Evolutionary conservation across 2,888 invertebrate species (phyloP), one percentile per base, ranked within the genome.

Genomic region (Sarcophaga variegata): DNA sequence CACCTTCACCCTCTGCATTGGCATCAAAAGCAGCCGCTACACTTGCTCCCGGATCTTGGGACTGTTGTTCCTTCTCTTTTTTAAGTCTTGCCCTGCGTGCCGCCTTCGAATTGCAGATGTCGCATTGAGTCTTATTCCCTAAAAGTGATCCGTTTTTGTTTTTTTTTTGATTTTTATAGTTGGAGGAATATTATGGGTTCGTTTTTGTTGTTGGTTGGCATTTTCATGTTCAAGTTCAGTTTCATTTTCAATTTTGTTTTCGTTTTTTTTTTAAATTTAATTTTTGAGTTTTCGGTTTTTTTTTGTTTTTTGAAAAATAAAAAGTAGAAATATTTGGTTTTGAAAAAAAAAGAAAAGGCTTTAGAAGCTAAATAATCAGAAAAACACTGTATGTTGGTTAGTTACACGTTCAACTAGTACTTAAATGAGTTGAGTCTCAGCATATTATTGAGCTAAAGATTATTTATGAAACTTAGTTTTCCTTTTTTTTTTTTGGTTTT

Each of bases 51-150:
- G 91, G 90, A 59, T 92, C 93, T 86, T 93, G 94, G 91, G 92
- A 94, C 90, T 94, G 95, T 86, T 93, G 93, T 88, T 94, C 94
- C 85, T 94, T 94, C 93, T 95, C 94, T 93, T 96, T 95, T 95
- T 96, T 96, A 93, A 95, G 93, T 88, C 95, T 94, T 90, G 95
- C 94, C 94, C 95, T 97, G 94, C 96, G 96, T 94, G 95, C 94
- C 91, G 95, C 95, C 94, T 96, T 96, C 90, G 96, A 95, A 94
- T 95, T 96, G 95, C 97, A 97, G 94, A 96, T 95, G 94, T 97
- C 97, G 94, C 97, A 97, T 94, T 97, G 95, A 91, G 97, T 97
- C 96, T 96, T 97, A 96, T 97, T 97, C 97, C 97, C 97, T 97
- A 96, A 37, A 37, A 37, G 37, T 37, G 37, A 8, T 37, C 37